Percentiles rank a stretch among this genome's conserved stretches.
Conservation (phyloP, 2,797 vertebrate species). For the Hydrolagus colliei region DNA sequence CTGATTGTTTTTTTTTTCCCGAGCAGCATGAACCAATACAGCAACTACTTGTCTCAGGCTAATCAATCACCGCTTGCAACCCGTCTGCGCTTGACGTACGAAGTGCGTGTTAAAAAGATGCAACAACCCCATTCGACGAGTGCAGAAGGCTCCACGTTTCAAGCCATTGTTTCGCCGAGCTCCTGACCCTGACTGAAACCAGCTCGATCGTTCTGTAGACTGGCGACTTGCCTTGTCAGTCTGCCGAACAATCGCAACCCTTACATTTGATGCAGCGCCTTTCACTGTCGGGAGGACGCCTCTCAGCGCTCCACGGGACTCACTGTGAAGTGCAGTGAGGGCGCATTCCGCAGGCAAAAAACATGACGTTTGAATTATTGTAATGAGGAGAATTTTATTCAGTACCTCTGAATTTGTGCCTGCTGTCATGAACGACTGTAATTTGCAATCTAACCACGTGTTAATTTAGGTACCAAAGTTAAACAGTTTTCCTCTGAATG, state of each 20-base stretch:
- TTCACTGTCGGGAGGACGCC: no score
- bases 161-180: neutral
- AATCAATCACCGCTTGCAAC: conserved; percentile 26
- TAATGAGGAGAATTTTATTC: neutral
- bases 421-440: no score
- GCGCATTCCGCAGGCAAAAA: no score
- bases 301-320: no score
- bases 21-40: conserved; percentile 9
- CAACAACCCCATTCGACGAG: neutral
- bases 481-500: conserved; percentile 5
- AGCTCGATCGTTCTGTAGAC: no score
- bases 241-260: no score
- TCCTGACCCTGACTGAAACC: neutral
- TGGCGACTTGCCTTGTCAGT: no score
- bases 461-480: neutral
- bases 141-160: neutral
- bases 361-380: neutral
- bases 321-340: no score
- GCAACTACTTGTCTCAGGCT: neutral
- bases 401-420: neutral
- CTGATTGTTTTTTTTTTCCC: conserved; percentile 11
- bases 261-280: no score
- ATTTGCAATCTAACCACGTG: neutral
- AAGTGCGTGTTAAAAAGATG: conserved; percentile 28
- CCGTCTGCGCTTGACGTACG: conserved; percentile 15